Conservation (phyloP, 2,113 vertebrate genomes). For the Thymallus thymallus region DNA sequence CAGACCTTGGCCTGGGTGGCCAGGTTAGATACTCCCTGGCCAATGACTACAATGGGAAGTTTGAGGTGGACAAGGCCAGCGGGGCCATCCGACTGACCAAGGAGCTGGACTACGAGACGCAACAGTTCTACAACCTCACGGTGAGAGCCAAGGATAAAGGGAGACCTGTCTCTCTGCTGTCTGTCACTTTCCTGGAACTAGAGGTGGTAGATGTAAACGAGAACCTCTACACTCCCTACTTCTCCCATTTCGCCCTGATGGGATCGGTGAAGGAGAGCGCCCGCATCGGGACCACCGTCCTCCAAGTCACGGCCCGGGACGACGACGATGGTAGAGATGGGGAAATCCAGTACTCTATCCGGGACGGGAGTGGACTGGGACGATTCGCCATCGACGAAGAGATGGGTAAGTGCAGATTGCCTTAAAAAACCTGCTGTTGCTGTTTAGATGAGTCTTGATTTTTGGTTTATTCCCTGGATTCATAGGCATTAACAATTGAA, state of each 20-base stretch:
- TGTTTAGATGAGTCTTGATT: background rate
- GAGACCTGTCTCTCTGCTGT: constrained; percentile 88
- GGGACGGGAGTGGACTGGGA: constrained; percentile 92
- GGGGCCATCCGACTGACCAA: constrained; percentile 89
- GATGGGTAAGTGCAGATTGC: constrained; percentile 79
- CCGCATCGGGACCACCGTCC: constrained; percentile 86
- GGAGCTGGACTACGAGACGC: constrained; percentile 92
- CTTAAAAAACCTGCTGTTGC: background rate
- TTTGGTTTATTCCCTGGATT: background rate
- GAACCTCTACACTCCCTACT: constrained; percentile 92
- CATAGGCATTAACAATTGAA: background rate
- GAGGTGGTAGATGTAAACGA: constrained; percentile 97
- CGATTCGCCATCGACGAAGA: constrained; percentile 94
- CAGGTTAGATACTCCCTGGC: constrained; percentile 90
- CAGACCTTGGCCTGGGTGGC: constrained; percentile 88
- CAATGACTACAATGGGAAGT: constrained; percentile 88
- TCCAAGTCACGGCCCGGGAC: constrained; percentile 86
- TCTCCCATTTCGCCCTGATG: constrained; percentile 84
- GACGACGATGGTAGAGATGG: constrained; percentile 91
- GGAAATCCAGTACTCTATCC: constrained; percentile 93
- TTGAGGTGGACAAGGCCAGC: constrained; percentile 89
- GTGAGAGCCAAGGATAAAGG: constrained; percentile 94
- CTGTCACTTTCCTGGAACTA: constrained; percentile 89
- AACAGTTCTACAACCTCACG: constrained; percentile 95
- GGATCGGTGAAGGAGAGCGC: constrained; percentile 91